Evolutionary conservation across 2,113 vertebrate species (phyloP), one percentile per base, ranked within the genome.

Genomic region (Plecturocebus donacophilus): DNA sequence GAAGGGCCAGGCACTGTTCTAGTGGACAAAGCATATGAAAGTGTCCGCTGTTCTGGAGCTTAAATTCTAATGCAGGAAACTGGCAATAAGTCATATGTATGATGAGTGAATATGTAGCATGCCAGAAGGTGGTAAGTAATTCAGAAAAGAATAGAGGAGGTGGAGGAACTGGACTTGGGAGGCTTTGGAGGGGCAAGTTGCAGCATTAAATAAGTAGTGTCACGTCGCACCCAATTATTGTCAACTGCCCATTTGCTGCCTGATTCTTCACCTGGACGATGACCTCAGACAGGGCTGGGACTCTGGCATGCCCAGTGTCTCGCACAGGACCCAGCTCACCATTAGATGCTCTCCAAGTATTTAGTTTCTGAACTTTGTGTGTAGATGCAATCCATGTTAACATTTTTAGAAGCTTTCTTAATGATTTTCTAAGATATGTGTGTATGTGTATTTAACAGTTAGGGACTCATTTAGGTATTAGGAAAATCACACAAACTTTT

Each of bases 91-190:
- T 54, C 14, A 21, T 14, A 42, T 0, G 2, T 38, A 1, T n/a
- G 40, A 75, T 75, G 52, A 56, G 25, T 70, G 45, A 91, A 82
- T 17, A 77, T 5, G 12, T 19, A 12, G 6, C 66, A 0, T n/a
- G 35, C 75, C 42, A 90, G 49, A 92, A 89, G 73, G 25, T 90
- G 35, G 32, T 49, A 40, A 71, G 52, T 42, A 87, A 83, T n/a
- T 83, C 85, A 84, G 56, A 42, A 80, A 94, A 82, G 64, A 58
- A 52, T 49, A 21, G 27, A 87, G 30, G 68, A 61, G 42, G 25
- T 35, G 32, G 80, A 21, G 47, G 47, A 82, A 25, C 40, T 58
- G 56, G 64, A 42, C 38, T 2, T 49, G 70, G 19, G 66, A n/a
- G 16, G 1, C 23, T 52, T 38, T 58, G 70, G 8, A 68, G 17